Base-by-base conservation (phyloP, 2,888 invertebrate species). In the Crepidodera aurea region DNA sequence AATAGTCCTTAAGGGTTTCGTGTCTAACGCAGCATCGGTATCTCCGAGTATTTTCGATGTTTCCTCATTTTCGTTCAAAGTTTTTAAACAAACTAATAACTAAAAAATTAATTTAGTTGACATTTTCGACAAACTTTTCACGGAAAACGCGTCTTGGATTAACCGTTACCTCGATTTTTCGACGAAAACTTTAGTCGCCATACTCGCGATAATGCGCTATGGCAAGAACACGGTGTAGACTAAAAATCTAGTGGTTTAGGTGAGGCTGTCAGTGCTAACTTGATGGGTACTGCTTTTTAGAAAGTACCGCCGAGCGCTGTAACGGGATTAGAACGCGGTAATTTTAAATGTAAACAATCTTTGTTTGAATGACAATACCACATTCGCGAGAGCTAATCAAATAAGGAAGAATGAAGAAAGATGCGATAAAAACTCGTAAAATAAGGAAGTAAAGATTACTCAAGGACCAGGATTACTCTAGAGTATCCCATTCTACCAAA, bases 131-230 rank as follows among this genome's bases (percentile, higher is more conserved):
- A 7, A 39, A 39, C 16, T 16, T 39, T 15, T 39, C 39, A 6
- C 39, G 39, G 2, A 12, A 18, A 44, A 22, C 12, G 1, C 19
- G 7, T 44, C 1, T 44, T 18, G 1, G 1, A 44, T n/a, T 44
- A 19, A 1, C 18, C 10, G 6, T 51, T 51, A 18, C 1, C n/a
- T 37, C 16, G 22, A 18, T 51, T 37, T 51, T 37, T 51, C 13
- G n/a, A 32, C 53, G 53, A 27, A 46, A 48, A 32, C 29, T 53
- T 51, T 62, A 61, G 46, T 61, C 62, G 65, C 67, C 68, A 69
- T 68, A 69, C 67, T 68, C 69, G 68, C 68, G 56, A 4, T 18
- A 22, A 12, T 46, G 66, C 70, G 69, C 68, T 71, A 68, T 65
- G 67, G 70, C 68, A 64, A 64, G 57, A 64, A 51, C 68, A 58